Evolutionary conservation across 2,797 vertebrate genomes (phyloP).

Genomic region (Bradypodion pumilum): DNA sequence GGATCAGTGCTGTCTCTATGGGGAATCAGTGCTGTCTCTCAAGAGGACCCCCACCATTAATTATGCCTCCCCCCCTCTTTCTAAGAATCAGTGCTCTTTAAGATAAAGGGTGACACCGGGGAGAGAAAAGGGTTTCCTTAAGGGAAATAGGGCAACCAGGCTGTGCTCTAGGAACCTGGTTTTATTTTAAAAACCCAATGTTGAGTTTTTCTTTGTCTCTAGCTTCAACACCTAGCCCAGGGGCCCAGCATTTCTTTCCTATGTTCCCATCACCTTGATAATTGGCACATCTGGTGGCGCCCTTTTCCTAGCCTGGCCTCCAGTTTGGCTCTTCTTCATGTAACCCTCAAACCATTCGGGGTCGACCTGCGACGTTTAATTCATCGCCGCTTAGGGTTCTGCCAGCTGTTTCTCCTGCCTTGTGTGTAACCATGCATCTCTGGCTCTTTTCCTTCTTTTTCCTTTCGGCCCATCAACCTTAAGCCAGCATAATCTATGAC

Average conservation of each 20-base stretch:
- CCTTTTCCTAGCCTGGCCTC: background rate
- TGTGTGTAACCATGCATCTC: no score
- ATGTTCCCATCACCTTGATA: no score
- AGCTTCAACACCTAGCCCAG: no score
- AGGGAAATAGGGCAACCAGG: background rate
- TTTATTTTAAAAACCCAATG: background rate
- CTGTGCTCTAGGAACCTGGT: no score
- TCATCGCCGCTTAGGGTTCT: no score
- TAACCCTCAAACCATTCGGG: background rate
- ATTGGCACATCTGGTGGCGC: background rate
- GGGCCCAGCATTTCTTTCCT: background rate
- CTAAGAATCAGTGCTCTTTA: no score
- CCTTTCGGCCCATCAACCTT: background rate
- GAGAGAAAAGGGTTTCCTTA: background rate
- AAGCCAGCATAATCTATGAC: no score
- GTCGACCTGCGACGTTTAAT: background rate
- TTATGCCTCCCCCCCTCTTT: no score
- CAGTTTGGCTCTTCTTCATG: no score
- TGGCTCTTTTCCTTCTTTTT: no score
- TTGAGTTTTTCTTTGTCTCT: background rate
- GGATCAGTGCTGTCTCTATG: background rate
- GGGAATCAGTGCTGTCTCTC: background rate
- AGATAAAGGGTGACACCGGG: no score
- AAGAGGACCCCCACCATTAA: background rate
- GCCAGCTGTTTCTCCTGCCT: background rate